Percentiles rank a stretch among this genome's conserved stretches.
Evolutionary conservation across 2,113 vertebrate genomes (phyloP).

Genomic region (rabbit (Oryctolagus cuniculus)): mOryCun1.1 NC_091453.1:33424001-33424500

Average conservation of each 20-base stretch:
- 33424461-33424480: too few relatives aligned
- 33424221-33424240: neutral
- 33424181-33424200: neutral
- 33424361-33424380: neutral
- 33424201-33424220: neutral
- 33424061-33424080: neutral
- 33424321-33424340: neutral
- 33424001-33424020: neutral
- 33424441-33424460: neutral
- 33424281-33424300: neutral
- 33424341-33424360: neutral
- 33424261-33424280: neutral
- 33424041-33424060: neutral
- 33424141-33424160: neutral
- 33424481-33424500: too few relatives aligned
- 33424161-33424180: slow-evolving; percentile 1
- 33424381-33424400: neutral
- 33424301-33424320: neutral
- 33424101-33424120: neutral
- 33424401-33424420: neutral
- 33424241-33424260: neutral
- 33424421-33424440: neutral
- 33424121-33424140: neutral
- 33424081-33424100: neutral
- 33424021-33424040: neutral